Conservation (phyloP, 37 sponge, comb jelly and placozoan species). For the Halichondria panicea region DNA sequence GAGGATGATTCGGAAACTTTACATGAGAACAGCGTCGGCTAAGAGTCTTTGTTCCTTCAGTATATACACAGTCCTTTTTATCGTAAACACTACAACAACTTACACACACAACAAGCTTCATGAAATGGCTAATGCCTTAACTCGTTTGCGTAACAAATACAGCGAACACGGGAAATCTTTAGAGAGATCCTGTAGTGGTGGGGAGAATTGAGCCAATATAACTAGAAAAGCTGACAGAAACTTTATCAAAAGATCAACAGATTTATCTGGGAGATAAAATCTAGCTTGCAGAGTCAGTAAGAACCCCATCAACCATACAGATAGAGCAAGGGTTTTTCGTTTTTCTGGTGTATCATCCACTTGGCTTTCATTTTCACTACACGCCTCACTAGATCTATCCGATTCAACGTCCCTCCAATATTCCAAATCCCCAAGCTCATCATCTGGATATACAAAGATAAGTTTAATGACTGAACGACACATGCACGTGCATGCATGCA, state of each 20-base stretch:
- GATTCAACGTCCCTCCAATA: too few species aligned
- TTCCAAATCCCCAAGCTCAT: too few species aligned
- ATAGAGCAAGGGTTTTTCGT: background rate
- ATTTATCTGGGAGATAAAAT: conserved; percentile 19
- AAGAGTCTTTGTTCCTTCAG: background rate
- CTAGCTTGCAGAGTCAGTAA: conserved; percentile 15
- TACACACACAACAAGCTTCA: conserved; percentile 7
- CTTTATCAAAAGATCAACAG: conserved; percentile 12
- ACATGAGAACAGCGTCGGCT: conserved; percentile 9
- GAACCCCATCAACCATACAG: conserved; percentile 25
- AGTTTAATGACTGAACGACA: too few species aligned
- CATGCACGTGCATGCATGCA: too few species aligned
- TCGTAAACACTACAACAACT: background rate
- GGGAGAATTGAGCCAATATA: background rate
- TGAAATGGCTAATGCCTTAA: background rate
- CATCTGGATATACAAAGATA: too few species aligned
- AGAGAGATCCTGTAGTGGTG: background rate
- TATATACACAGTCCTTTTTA: background rate
- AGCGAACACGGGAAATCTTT: background rate
- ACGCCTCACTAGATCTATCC: too few species aligned
- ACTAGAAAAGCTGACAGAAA: conserved; percentile 14
- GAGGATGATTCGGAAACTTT: conserved; percentile 3
- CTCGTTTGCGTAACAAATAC: background rate
- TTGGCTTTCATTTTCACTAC: too few species aligned
- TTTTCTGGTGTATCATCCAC: too few species aligned